Conservation (phyloP, 1,140 invertebrate species). For the Dufourea novaeangliae region DNA sequence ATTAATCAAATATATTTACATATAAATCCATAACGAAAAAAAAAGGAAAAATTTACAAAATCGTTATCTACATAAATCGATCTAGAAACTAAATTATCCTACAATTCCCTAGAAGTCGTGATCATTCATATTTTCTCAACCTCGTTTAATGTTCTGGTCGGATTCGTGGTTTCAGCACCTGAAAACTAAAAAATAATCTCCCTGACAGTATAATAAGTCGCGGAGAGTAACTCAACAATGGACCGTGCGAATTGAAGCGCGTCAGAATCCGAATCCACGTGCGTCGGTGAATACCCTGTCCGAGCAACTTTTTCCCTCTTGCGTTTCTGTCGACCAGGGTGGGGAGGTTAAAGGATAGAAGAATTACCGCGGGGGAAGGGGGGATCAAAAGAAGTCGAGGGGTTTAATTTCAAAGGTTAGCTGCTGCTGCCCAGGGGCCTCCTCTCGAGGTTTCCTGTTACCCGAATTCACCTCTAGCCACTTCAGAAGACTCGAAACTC, state of each 20-base stretch:
- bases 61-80: too few relatives aligned
- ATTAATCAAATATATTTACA: too few relatives aligned
- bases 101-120: too few relatives aligned
- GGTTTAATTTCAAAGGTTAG: slow-evolving; percentile 38
- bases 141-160: too few relatives aligned
- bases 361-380: slow-evolving; percentile 22
- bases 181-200: too few relatives aligned
- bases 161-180: too few relatives aligned
- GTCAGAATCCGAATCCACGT: background rate
- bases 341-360: slow-evolving; percentile 19
- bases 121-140: too few relatives aligned
- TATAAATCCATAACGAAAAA: too few relatives aligned
- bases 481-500: slow-evolving; percentile 30
- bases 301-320: background rate
- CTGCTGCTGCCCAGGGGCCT: slow-evolving; percentile 22
- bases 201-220: background rate
- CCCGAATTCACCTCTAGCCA: slow-evolving; percentile 17
- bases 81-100: too few relatives aligned
- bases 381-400: slow-evolving; percentile 39
- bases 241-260: background rate
- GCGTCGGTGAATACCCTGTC: slow-evolving; percentile 4
- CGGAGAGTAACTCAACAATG: background rate
- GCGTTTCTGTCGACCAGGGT: background rate
- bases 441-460: slow-evolving; percentile 6
- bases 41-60: too few relatives aligned